Percentiles rank a stretch among this genome's conserved stretches.
These are phyloP conservation scores for Chesias legatella DNA, from an alignment of 2,888 invertebrate genomes.

Conservation along the genomic window DNA sequence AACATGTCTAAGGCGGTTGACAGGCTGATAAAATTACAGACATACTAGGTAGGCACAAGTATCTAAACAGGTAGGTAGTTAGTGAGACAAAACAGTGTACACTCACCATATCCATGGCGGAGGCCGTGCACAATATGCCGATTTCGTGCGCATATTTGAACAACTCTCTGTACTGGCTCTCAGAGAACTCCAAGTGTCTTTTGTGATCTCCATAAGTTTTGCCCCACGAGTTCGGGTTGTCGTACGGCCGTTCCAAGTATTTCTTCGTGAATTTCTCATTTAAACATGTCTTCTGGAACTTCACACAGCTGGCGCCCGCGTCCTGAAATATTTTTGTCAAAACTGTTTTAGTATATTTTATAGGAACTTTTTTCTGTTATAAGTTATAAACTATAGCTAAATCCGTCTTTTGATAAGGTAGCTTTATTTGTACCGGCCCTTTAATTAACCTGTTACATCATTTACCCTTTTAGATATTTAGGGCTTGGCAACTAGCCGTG, in stretches of 20 bases:
- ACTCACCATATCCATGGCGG: constrained; percentile 89
- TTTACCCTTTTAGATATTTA: not conserved
- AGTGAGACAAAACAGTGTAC: not conserved
- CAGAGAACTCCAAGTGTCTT: constrained; percentile 84
- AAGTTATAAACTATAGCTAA: not conserved
- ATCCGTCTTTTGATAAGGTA: not conserved
- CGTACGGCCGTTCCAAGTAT: constrained; percentile 83
- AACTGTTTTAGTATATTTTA: no score
- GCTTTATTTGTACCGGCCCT: not conserved
- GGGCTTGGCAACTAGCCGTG: not conserved
- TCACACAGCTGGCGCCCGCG: constrained; percentile 89
- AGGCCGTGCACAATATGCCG: constrained; percentile 86
- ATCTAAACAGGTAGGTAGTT: no score
- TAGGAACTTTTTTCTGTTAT: no score
- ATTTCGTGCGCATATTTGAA: constrained; percentile 82
- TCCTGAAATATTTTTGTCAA: constrained; percentile 66
- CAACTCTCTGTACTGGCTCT: constrained; percentile 83
- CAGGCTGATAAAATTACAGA: no score
- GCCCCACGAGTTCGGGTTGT: constrained; percentile 86
- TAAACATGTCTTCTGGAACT: constrained; percentile 90
- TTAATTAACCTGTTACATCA: constrained; percentile 10
- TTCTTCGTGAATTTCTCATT: constrained; percentile 85
- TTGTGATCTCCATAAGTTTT: constrained; percentile 90
- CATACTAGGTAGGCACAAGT: no score
- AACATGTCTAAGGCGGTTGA: no score